Evolutionary conservation across 1,140 invertebrate species (phyloP).

Genomic region (Euglossa dilemma): DNA sequence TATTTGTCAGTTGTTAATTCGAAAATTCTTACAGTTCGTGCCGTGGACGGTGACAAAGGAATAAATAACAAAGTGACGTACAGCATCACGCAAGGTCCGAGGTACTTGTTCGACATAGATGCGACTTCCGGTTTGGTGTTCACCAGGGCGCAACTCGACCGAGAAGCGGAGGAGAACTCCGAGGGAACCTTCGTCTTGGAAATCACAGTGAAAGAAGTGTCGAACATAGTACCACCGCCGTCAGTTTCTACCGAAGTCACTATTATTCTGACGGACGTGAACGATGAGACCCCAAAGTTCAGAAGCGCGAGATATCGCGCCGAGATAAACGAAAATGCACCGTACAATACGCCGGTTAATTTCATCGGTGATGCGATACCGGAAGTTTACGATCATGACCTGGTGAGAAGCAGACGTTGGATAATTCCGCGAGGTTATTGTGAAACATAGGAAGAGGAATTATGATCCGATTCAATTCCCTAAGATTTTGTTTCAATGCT

Average conservation of each 20-base stretch:
- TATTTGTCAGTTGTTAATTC: neutral
- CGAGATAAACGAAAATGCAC: slow-evolving; percentile 96
- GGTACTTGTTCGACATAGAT: slow-evolving; percentile 89
- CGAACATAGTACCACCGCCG: slow-evolving; percentile 86
- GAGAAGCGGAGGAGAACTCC: slow-evolving; percentile 90
- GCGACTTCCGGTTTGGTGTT: slow-evolving; percentile 90
- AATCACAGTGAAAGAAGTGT: slow-evolving; percentile 87
- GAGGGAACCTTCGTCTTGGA: slow-evolving; percentile 94
- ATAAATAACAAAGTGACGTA: slow-evolving; percentile 95
- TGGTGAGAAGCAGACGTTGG: slow-evolving; percentile 83
- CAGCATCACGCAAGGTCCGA: slow-evolving; percentile 89
- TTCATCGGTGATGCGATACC: slow-evolving; percentile 91
- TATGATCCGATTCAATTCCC: neutral
- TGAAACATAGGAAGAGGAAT: neutral
- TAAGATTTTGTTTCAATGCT: no score
- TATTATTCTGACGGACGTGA: slow-evolving; percentile 96
- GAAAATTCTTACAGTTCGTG: slow-evolving; percentile 86
- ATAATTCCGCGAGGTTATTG: neutral
- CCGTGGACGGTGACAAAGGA: slow-evolving; percentile 95
- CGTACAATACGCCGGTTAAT: slow-evolving; percentile 93
- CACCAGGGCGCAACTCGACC: slow-evolving; percentile 89
- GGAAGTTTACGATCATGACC: slow-evolving; percentile 95
- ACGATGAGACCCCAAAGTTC: slow-evolving; percentile 96
- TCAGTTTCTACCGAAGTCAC: slow-evolving; percentile 94
- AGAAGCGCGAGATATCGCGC: slow-evolving; percentile 90